A percentile compares a stretch with the other conserved stretches of the same genome.
Evolutionary conservation across 2,797 vertebrate species (phyloP).

Genomic region (Babyrousa celebensis): DNA sequence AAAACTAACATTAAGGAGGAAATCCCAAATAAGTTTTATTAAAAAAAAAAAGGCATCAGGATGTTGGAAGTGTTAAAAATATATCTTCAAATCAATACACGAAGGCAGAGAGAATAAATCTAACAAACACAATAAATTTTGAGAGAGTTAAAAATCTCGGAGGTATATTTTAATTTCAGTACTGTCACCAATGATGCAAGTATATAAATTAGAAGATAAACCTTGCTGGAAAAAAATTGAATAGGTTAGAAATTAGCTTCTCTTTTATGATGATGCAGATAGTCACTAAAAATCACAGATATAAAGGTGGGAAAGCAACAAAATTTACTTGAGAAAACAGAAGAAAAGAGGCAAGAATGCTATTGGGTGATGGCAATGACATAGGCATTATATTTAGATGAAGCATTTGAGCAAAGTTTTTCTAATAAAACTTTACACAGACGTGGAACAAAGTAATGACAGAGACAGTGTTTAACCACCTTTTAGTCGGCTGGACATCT

Average conservation of each 20-base stretch:
- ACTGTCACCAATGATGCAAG: constrained; percentile 45
- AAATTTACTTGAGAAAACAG: neutral
- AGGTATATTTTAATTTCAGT: constrained; percentile 46
- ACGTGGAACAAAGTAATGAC: neutral
- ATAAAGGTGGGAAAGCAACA: neutral
- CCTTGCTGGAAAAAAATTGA: neutral
- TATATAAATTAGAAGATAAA: constrained; percentile 21
- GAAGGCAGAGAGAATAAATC: constrained; percentile 4
- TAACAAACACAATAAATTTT: constrained; percentile 14
- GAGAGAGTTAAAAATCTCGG: neutral
- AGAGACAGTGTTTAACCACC: neutral
- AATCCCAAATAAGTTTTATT: neutral
- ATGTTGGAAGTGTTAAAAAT: neutral
- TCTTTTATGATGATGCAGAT: constrained; percentile 11
- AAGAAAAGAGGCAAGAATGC: neutral
- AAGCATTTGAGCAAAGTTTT: neutral
- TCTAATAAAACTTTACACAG: neutral
- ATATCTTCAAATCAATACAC: neutral
- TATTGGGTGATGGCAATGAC: neutral
- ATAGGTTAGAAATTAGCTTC: neutral
- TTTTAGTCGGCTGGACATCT: constrained; percentile 21
- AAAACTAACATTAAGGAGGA: constrained; percentile 5
- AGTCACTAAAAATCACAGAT: constrained; percentile 1
- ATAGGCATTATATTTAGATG: neutral
- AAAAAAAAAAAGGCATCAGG: neutral